Evolutionary conservation across 2,888 invertebrate genomes (phyloP).

Genomic region (Phalangium opilio): DNA sequence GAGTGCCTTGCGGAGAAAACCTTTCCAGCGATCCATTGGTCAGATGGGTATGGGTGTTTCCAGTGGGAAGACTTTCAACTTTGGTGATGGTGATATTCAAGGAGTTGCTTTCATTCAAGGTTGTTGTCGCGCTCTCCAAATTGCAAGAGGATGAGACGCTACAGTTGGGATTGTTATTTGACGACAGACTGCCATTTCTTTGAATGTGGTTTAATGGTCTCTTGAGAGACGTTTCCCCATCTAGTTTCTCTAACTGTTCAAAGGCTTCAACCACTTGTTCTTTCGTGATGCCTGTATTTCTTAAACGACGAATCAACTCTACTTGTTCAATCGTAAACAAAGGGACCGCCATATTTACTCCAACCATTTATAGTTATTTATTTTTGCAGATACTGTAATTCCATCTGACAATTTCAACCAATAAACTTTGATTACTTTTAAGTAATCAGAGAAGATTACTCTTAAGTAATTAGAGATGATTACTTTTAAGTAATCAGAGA

Average conservation of each 20-base stretch:
- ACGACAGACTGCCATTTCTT: no score
- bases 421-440: no score
- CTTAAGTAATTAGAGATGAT: no score
- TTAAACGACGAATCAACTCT: constrained; percentile 34
- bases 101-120: neutral
- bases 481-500: no score
- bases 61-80: constrained; percentile 1
- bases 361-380: neutral
- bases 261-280: constrained; percentile 31
- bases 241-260: constrained; percentile 23
- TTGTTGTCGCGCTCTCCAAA: neutral
- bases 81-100: constrained; percentile 2
- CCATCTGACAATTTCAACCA: no score
- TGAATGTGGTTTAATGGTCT: constrained; percentile 5
- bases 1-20: constrained; percentile 6
- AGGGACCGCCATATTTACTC: neutral
- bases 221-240: constrained; percentile 19
- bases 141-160: neutral
- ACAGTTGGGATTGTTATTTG: neutral
- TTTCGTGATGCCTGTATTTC: constrained; percentile 34
- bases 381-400: no score
- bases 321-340: constrained; percentile 37
- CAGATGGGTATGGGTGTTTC: no score
- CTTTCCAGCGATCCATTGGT: constrained; percentile 12
- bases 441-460: no score